Conservation (phyloP, 2,113 vertebrate species). For the Tachysurus fulvidraco region DNA sequence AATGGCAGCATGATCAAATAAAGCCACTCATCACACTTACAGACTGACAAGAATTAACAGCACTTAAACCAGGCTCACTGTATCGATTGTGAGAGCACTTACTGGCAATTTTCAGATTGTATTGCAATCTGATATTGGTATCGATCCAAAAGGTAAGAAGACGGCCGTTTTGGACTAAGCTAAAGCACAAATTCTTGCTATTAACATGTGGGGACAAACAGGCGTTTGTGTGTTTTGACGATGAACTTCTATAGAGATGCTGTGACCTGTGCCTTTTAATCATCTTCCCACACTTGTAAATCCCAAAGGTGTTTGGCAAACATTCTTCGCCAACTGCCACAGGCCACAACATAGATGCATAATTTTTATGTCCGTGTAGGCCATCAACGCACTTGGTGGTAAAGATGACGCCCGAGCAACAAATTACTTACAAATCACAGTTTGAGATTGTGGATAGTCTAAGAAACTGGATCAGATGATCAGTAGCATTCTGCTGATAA, state of each 20-base stretch:
- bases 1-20: neutral
- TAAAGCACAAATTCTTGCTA: neutral
- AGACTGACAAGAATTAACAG: neutral
- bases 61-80: conserved; percentile 2
- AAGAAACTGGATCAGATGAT: neutral
- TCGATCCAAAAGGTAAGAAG: neutral
- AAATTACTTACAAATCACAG: neutral
- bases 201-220: neutral
- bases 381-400: neutral
- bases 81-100: conserved; percentile 11
- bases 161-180: neutral
- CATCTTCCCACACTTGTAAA: conserved; percentile 2
- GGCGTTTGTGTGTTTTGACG: neutral
- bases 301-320: neutral
- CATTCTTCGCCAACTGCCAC: neutral
- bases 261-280: conserved; percentile 24
- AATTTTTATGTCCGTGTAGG: neutral
- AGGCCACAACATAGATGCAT: neutral
- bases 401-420: neutral
- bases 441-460: neutral
- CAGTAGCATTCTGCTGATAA: neutral
- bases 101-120: conserved; percentile 5
- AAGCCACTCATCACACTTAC: neutral
- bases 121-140: conserved; percentile 33
- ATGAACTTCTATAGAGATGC: neutral